Conservation (phyloP, 1,140 invertebrate genomes). For the Trichonephila inaurata region DNA sequence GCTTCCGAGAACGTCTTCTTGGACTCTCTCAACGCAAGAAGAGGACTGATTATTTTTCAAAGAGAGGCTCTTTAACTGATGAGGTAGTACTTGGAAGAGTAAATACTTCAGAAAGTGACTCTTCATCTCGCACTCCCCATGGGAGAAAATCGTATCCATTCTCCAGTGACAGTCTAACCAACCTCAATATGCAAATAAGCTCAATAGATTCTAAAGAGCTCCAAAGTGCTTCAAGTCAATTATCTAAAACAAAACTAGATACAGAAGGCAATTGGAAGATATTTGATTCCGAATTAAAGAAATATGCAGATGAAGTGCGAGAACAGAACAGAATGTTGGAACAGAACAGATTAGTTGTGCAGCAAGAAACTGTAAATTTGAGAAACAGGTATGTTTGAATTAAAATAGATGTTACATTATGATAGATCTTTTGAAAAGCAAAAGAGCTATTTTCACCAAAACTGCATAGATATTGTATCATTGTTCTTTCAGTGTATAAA, state of each 20-base stretch:
- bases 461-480: too few relatives aligned
- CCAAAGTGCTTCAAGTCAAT: background rate
- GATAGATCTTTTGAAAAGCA: background rate
- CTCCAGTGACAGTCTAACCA: constrained; percentile 46
- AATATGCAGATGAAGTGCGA: constrained; percentile 42
- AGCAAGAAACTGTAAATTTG: constrained; percentile 1
- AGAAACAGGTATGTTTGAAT: background rate
- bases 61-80: constrained; percentile 59
- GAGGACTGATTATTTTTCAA: constrained; percentile 37
- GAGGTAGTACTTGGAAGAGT: constrained; percentile 9
- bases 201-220: background rate
- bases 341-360: constrained; percentile 4
- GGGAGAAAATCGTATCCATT: constrained; percentile 52
- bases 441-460: too few relatives aligned
- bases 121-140: background rate
- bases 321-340: constrained; percentile 65
- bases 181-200: constrained; percentile 1
- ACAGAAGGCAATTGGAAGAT: constrained; percentile 47
- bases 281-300: constrained; percentile 62
- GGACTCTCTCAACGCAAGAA: constrained; percentile 43
- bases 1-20: constrained; percentile 24
- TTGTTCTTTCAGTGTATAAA: too few relatives aligned
- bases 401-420: too few relatives aligned
- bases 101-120: constrained; percentile 20
- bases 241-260: background rate